Conservation (phyloP, 2,888 invertebrate genomes). For the Noctua comes region DNA sequence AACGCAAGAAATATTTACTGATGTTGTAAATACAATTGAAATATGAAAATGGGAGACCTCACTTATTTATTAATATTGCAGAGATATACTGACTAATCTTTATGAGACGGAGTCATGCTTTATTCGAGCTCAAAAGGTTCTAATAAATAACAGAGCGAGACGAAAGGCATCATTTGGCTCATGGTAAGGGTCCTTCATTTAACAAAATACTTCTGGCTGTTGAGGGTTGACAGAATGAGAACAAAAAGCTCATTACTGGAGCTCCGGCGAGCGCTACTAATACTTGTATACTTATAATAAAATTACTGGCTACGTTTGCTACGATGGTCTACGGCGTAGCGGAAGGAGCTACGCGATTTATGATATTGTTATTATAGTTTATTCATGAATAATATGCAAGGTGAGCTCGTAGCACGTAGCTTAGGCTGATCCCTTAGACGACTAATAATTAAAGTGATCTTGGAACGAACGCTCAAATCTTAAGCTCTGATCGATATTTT, state of each 20-base stretch:
- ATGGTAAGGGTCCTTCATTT: constrained; percentile 58
- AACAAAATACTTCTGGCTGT: constrained; percentile 61
- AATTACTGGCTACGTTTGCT: constrained; percentile 45
- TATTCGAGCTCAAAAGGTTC: constrained; percentile 30
- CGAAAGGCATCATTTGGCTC: constrained; percentile 60
- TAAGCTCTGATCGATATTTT: neutral
- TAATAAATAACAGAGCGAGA: constrained; percentile 58
- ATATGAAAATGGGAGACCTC: constrained; percentile 38
- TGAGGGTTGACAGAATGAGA: constrained; percentile 62
- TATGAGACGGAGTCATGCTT: constrained; percentile 34
- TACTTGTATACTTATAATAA: constrained; percentile 57
- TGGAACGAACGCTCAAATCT: too few species aligned
- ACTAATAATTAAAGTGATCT: constrained; percentile 15
- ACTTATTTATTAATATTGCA: constrained; percentile 46
- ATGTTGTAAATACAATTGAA: constrained; percentile 48
- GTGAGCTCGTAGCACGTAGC: constrained; percentile 10
- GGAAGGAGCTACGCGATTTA: constrained; percentile 53
- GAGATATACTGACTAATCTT: constrained; percentile 28
- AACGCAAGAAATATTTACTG: constrained; percentile 30
- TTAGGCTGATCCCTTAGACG: constrained; percentile 2
- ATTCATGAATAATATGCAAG: constrained; percentile 28
- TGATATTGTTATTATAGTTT: constrained; percentile 43
- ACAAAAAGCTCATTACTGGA: constrained; percentile 62
- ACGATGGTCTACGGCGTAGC: constrained; percentile 43
- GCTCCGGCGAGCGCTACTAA: constrained; percentile 48